Evolutionary conservation across 2,888 invertebrate species (phyloP).

Genomic region (Synanthedon myopaeformis): DNA sequence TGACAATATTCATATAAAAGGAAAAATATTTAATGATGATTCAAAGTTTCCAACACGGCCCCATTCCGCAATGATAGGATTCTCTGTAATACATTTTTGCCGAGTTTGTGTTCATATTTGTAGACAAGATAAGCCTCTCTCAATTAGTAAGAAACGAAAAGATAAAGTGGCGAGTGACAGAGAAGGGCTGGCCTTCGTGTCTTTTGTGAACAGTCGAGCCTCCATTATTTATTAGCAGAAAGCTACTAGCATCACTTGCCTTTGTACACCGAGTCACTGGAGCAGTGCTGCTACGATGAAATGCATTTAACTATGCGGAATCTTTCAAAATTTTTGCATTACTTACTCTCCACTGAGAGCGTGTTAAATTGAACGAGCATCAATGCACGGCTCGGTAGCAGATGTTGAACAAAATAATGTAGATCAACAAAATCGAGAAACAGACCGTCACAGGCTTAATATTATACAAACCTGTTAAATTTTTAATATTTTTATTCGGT

Average conservation of each 20-base stretch:
- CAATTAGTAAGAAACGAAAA: constrained; percentile 31
- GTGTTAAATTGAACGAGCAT: background rate
- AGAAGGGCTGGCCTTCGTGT: constrained; percentile 13
- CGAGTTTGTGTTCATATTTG: constrained; percentile 14
- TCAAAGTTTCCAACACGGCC: too few relatives aligned
- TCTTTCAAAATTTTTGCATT: background rate
- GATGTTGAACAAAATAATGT: too few relatives aligned
- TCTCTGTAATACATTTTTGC: constrained; percentile 1
- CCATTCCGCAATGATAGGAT: constrained; percentile 1
- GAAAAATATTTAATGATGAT: too few relatives aligned
- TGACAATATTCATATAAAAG: too few relatives aligned
- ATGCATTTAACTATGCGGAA: background rate
- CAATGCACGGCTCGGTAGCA: background rate
- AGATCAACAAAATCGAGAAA: too few relatives aligned
- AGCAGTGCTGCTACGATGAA: background rate
- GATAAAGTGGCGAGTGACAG: constrained; percentile 30
- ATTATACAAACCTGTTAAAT: too few relatives aligned
- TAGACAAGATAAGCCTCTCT: constrained; percentile 13
- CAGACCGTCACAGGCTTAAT: too few relatives aligned
- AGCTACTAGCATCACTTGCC: constrained; percentile 4
- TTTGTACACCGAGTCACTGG: background rate
- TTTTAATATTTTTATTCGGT: too few relatives aligned
- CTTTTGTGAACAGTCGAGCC: constrained; percentile 19
- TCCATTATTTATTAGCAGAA: constrained; percentile 28
- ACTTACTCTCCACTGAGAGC: background rate